phyloP scores from a whole-genome alignment of 2,888 invertebrate species.

The Neoaliturus tenellus region DNA sequence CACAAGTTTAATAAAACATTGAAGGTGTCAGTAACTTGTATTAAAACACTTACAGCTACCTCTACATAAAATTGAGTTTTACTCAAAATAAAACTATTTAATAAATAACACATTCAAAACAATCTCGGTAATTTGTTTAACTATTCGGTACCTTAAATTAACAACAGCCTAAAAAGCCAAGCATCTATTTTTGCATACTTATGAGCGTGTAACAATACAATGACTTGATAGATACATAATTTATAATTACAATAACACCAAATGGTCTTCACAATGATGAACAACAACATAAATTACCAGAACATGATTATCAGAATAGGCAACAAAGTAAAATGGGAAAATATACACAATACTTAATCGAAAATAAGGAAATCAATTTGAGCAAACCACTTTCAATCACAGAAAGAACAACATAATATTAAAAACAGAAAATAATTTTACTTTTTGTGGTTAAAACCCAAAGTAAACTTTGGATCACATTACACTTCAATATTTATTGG shows the following conservation, averaged over 20 bases:
- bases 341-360: not conserved
- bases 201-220: not conserved
- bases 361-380: not conserved
- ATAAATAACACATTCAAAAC: not conserved
- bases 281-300: not conserved
- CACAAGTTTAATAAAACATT: not conserved
- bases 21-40: not conserved
- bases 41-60: not conserved
- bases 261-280: not conserved
- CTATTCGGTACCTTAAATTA: not conserved
- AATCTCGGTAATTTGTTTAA: not conserved
- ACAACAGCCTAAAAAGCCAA: not conserved
- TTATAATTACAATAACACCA: not conserved
- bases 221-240: not conserved
- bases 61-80: conserved; percentile 8
- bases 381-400: conserved; percentile 13
- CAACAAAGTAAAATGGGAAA: not conserved
- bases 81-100: not conserved
- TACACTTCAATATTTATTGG: too few species aligned
- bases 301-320: not conserved
- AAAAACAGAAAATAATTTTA: not conserved
- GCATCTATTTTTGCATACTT: not conserved
- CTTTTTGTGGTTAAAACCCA: not conserved
- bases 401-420: conserved; percentile 10
- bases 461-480: not conserved